Conservation (phyloP, 2,113 vertebrate species). For the Entelurus aequoreus region DNA sequence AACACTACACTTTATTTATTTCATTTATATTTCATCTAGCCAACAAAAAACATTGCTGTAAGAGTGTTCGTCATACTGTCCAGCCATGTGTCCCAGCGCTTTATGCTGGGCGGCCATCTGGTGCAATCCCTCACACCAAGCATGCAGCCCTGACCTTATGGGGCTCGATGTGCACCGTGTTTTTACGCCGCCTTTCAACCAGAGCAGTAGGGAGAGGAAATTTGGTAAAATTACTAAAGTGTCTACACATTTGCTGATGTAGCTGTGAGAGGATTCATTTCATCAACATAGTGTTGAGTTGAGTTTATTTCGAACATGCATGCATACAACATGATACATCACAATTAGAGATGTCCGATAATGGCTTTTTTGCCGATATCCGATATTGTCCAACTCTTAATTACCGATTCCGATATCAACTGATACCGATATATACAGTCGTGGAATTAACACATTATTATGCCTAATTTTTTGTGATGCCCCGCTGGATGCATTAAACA, state of each 20-base stretch:
- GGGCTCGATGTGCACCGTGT: constrained; percentile 10
- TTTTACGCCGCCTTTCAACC: constrained; percentile 16
- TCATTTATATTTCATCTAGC: not conserved
- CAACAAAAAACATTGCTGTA: constrained; percentile 25
- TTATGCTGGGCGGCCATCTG: constrained; percentile 60
- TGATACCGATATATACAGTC: no score
- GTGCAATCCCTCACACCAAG: constrained; percentile 35
- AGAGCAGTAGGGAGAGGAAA: not conserved
- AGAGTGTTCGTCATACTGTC: constrained; percentile 26
- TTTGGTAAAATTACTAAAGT: not conserved
- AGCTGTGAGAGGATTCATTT: not conserved
- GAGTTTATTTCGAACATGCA: no score
- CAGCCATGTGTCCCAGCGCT: constrained; percentile 28
- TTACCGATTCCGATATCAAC: no score
- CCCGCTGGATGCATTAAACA: no score
- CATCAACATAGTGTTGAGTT: not conserved
- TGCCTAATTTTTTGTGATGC: no score
- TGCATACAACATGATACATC: no score
- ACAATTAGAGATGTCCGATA: no score
- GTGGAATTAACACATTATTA: no score
- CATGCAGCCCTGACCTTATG: constrained; percentile 20
- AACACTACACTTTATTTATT: not conserved
- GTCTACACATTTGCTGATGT: not conserved
- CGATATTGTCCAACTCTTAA: no score
- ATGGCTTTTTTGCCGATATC: no score